Percentiles rank a stretch among this genome's conserved stretches.
Conservation (phyloP, 2,113 vertebrate species). For the Prolemur simus region DNA sequence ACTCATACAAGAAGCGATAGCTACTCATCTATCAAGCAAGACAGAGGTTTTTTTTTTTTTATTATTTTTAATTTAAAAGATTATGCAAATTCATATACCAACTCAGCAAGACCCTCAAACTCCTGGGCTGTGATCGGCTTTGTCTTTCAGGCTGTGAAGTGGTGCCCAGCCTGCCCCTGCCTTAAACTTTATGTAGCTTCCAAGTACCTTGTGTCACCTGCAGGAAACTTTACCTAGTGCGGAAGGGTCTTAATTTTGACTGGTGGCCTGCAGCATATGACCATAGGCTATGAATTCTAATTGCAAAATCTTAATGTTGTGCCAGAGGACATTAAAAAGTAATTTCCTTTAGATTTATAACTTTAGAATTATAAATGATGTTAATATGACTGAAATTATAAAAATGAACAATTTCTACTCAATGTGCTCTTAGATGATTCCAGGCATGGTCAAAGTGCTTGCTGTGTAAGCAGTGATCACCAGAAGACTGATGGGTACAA, state of each 20-base stretch:
- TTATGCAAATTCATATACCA: not conserved
- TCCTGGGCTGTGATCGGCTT: not conserved
- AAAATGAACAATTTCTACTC: constrained; percentile 32
- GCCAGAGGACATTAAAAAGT: constrained; percentile 64
- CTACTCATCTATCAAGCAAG: constrained; percentile 16
- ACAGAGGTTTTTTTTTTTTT: not conserved
- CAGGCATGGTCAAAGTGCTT: not conserved
- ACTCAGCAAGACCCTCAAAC: not conserved
- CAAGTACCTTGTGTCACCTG: not conserved
- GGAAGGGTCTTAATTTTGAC: constrained; percentile 26
- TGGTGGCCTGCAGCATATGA: constrained; percentile 59
- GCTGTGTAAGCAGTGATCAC: not conserved
- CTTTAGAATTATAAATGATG: constrained; percentile 42
- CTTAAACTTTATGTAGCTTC: not conserved
- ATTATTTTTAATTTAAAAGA: not conserved
- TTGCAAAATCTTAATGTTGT: constrained; percentile 63
- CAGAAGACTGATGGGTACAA: not conserved
- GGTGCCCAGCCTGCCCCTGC: too few species aligned
- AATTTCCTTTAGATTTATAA: constrained; percentile 71
- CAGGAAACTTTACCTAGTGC: not conserved
- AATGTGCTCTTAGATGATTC: not conserved
- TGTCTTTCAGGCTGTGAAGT: not conserved
- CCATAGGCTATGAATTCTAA: constrained; percentile 62
- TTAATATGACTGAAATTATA: constrained; percentile 18
- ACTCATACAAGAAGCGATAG: constrained; percentile 14